These are phyloP conservation scores for Lutjanus argentimaculatus DNA, from an alignment of 2,797 vertebrate genomes.

Conservation along the genomic window DNA sequence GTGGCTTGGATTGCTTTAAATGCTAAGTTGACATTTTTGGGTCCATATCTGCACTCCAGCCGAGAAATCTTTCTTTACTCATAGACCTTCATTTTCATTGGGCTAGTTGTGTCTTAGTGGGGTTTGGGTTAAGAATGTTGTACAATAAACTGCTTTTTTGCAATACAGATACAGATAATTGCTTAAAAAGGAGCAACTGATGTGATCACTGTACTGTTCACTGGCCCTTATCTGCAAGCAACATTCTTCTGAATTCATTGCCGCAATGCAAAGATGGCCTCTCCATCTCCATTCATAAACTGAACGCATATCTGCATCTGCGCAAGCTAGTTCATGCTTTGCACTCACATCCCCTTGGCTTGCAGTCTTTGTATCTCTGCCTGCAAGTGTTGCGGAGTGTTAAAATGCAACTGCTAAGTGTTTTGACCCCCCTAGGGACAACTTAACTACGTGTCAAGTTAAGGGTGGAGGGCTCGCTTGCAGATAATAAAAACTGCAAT, in stretches of 20 bases:
- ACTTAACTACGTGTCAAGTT: conserved; percentile 74
- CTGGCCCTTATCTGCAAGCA: conserved; percentile 34
- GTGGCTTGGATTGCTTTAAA: conserved; percentile 72
- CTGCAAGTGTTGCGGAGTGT: conserved; percentile 62
- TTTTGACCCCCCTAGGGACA: conserved; percentile 71
- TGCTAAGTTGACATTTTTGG: conserved; percentile 81
- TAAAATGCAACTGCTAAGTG: conserved; percentile 66
- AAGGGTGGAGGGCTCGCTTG: conserved; percentile 55
- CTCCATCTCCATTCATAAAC: conserved; percentile 20
- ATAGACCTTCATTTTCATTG: conserved; percentile 5
- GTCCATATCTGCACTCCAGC: conserved; percentile 59
- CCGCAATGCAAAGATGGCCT: conserved; percentile 12
- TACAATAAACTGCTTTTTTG: conserved; percentile 11
- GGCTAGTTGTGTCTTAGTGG: conserved; percentile 1
- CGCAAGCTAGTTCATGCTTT: conserved; percentile 38
- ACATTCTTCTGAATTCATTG: not conserved
- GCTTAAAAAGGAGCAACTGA: conserved; percentile 3
- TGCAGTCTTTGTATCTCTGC: conserved; percentile 52
- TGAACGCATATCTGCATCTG: conserved; percentile 34
- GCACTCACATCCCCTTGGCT: conserved; percentile 17
- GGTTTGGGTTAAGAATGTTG: conserved; percentile 27
- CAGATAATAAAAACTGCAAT: conserved; percentile 70
- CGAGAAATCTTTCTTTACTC: conserved; percentile 34
- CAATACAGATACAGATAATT: conserved; percentile 28
- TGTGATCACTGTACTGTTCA: conserved; percentile 10